Conservation (phyloP, 1,140 invertebrate genomes). For the Trichonephila inaurata region DNA sequence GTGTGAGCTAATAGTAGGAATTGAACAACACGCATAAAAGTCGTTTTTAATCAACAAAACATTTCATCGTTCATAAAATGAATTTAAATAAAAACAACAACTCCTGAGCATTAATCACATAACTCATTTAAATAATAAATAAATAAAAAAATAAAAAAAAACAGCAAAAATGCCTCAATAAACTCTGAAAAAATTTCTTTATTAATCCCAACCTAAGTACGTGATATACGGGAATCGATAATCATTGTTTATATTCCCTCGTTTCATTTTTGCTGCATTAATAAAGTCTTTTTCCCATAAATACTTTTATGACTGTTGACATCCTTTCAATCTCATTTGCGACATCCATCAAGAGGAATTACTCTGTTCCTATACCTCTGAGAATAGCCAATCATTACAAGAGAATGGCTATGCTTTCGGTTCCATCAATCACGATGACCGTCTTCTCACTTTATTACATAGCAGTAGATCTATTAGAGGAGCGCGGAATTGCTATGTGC, state of each 20-base stretch:
- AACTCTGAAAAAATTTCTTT: no score
- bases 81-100: no score
- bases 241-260: not conserved
- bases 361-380: not conserved
- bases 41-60: no score
- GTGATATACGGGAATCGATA: no score
- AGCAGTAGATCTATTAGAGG: not conserved
- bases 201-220: no score
- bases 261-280: not conserved
- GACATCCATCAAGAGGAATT: constrained; percentile 32
- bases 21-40: no score
- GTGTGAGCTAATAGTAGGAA: no score
- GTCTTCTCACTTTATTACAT: constrained; percentile 15
- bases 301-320: constrained; percentile 15
- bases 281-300: not conserved
- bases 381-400: constrained; percentile 3
- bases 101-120: no score
- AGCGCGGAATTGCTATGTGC: not conserved
- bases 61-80: no score
- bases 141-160: no score
- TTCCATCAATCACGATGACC: constrained; percentile 1
- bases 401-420: not conserved
- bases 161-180: no score
- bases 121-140: no score
- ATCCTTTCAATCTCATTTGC: constrained; percentile 10